A percentile compares a stretch with the other conserved stretches of the same genome.
Conservation (phyloP, 2,113 vertebrate species). For the Calypte anna region DNA sequence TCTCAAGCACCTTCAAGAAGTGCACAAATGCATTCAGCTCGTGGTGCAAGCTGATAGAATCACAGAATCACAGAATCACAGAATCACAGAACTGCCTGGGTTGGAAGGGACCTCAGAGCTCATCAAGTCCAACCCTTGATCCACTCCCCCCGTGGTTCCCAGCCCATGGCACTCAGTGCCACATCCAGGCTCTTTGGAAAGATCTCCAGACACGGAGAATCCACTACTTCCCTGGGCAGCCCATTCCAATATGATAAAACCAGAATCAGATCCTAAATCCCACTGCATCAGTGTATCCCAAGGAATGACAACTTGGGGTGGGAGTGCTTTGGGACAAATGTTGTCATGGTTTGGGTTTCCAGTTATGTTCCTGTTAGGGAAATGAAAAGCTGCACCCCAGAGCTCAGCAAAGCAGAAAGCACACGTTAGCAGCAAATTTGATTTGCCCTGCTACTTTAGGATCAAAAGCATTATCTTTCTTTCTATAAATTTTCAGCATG, state of each 20-base stretch:
- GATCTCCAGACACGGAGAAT: too few species aligned
- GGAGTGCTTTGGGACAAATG: neutral
- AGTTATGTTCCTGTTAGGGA: neutral
- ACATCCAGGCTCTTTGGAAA: too few species aligned
- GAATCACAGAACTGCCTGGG: too few species aligned
- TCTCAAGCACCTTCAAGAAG: neutral
- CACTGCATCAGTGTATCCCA: neutral
- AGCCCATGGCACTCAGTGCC: too few species aligned
- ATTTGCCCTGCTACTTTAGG: neutral
- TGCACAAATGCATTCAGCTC: rapidly evolving
- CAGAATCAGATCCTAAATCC: neutral
- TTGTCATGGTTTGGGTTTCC: rapidly evolving
- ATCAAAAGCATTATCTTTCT: neutral
- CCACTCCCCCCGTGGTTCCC: too few species aligned
- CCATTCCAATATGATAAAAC: neutral
- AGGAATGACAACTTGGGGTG: rapidly evolving
- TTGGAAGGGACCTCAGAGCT: too few species aligned
- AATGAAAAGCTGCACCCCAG: neutral
- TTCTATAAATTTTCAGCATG: neutral
- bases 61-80: too few species aligned
- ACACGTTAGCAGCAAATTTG: neutral
- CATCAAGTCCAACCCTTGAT: too few species aligned
- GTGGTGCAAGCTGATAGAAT: neutral
- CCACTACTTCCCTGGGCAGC: too few species aligned
- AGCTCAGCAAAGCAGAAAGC: neutral